phyloP scores from a whole-genome alignment of 1,140 invertebrate species.

The Philotrypesis tridentata region DNA sequence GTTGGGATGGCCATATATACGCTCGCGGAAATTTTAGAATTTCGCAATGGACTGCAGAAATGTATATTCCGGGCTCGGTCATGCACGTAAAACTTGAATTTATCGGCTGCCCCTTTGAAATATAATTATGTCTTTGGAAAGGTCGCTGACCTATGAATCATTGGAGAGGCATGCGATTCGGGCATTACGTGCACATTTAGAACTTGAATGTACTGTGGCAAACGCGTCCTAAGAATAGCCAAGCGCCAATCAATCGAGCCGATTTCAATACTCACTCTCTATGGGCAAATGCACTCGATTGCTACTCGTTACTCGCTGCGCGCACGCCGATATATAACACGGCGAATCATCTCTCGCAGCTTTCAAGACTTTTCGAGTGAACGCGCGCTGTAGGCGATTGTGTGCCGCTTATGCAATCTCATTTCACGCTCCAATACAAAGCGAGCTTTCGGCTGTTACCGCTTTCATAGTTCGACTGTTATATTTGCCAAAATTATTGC shows the following conservation, averaged over 20 bases:
- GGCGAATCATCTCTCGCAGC: neutral
- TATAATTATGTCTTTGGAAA: neutral
- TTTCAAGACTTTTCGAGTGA: neutral
- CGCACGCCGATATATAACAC: too few species aligned
- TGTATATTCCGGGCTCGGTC: neutral
- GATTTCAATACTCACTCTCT: neutral
- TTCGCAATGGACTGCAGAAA: neutral
- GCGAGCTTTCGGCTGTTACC: neutral
- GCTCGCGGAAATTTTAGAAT: neutral
- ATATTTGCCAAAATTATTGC: neutral
- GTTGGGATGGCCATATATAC: too few species aligned
- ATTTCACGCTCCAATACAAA: neutral
- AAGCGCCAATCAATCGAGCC: neutral
- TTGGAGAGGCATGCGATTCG: neutral
- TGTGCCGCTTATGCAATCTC: neutral
- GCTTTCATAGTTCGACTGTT: neutral
- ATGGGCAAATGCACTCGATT: neutral
- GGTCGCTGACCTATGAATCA: neutral
- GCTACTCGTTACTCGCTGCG: too few species aligned
- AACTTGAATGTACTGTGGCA: neutral
- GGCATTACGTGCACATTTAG: too few species aligned
- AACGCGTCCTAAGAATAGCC: neutral
- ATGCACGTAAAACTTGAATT: neutral
- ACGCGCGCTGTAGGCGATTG: too few species aligned
- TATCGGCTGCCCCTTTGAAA: neutral